A percentile compares a stretch with the other conserved stretches of the same genome.
phyloP scores from a whole-genome alignment of 1,140 invertebrate genomes.

The Stenopsyche tienmushanensis region DNA sequence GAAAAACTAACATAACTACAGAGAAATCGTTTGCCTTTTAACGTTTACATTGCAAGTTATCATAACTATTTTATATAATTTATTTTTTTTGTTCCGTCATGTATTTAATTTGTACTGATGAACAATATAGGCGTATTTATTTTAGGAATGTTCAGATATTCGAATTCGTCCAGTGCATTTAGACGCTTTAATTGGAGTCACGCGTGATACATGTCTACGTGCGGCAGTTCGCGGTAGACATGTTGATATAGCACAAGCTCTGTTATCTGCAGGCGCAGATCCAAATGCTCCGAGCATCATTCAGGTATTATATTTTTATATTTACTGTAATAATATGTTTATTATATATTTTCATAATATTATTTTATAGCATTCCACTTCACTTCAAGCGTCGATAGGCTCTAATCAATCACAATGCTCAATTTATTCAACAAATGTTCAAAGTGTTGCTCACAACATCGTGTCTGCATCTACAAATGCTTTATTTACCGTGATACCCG shows the following conservation, averaged over 20 bases:
- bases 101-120: not conserved
- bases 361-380: constrained; percentile 35
- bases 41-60: too few species aligned
- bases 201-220: constrained; percentile 72
- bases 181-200: constrained; percentile 43
- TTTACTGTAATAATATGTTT: not conserved
- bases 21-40: too few species aligned
- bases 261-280: constrained; percentile 75
- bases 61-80: constrained; percentile 3
- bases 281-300: constrained; percentile 60
- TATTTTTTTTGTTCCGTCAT: constrained; percentile 3
- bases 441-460: not conserved
- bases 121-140: constrained; percentile 8
- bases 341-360: not conserved
- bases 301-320: constrained; percentile 22
- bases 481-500: constrained; percentile 12
- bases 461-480: not conserved
- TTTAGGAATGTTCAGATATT: constrained; percentile 40
- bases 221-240: constrained; percentile 77
- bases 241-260: constrained; percentile 68
- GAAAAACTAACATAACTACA: too few species aligned
- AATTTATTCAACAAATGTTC: constrained; percentile 10
- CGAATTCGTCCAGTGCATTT: constrained; percentile 30
- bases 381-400: constrained; percentile 17
- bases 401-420: constrained; percentile 34